Base-by-base conservation (phyloP, 1,140 invertebrate species). In the Gryllus bimaculatus region DNA sequence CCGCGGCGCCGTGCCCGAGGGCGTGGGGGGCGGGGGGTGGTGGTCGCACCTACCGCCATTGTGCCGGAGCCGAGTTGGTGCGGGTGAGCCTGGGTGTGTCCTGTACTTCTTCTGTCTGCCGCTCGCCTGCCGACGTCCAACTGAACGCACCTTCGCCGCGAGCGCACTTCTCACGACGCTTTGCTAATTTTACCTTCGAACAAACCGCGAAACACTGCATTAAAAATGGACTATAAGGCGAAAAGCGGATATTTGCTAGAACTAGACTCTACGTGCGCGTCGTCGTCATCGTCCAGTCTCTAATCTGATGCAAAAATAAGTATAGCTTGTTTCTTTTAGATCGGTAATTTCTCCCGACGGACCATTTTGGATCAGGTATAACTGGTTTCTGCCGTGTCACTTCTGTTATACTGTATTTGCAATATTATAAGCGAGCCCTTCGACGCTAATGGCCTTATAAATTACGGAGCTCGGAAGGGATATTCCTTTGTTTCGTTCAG, bases 121-220 rank as follows among this genome's bases (percentile, higher is more conserved):
- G 54, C 54, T 18, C 18, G 54, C 54, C 54, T 10, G 10, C 54
- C 54, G 54, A 10, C 18, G 54, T 66, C 54, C 54, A 66, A 66
- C 54, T 66, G 54, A 66, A 66, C 10, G 54, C 10, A 66, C 0
- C 54, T 10, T 10, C 18, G 10, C 54, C 7, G 54, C 54, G 2
- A 7, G 2, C 54, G 10, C 18, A 66, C 54, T 66, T 66, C 54
- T 13, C 54, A 66, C 54, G 54, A 18, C 26, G 54, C 54, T 66
- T 66, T 66, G 54, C 54, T 66, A 66, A 66, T 66, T 66, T 66
- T 66, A 66, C 54, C 10, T 18, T 10, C 54, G 18, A 66, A 66
- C 54, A 66, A 66, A 66, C 54, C 54, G 54, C 54, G 54, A 66
- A 66, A 66, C 54, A 66, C 54, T 66, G 54, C 54, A 66, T 66